Base-by-base conservation (phyloP, 1,140 invertebrate genomes). In the Paraescarpia echinospica region DNA sequence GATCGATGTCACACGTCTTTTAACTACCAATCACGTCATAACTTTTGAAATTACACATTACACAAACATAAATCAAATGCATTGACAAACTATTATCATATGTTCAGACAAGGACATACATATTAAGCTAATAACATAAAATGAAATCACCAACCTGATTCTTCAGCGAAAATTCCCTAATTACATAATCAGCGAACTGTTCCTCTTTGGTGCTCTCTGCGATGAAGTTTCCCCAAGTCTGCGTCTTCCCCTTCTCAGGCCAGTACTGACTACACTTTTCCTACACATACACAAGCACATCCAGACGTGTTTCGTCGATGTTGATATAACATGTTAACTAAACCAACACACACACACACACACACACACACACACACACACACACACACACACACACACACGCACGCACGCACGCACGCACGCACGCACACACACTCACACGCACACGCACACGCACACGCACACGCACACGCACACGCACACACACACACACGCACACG, bases 261-360 rank as follows among this genome's bases (percentile, higher is more conserved):
- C 92, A 93, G 33, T 93, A 93, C 33, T 34, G 90, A 33, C 35
- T 90, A 77, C 92, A 93, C 51, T 93, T 93, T 18, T 77, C 33
- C 92, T 93, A 90, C 9, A 89, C 33, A 91, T 0, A 6, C n/a
- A 1, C 33, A 91, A 22, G 0, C 33, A 48, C 31, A 22, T 18
- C 14, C 33, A 51, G n/a, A 14, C 33, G n/a, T 90, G 22, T 12
- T 77, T 2, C 22, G 8, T 77, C 59, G 41, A 6, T 41, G 41
- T 41, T 41, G 4, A 41, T n/a, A n/a, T n/a, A 41, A 77, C 59
- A 27, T 77, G n/a, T 77, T 31, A 77, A 77, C 27, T 77, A 77
- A 27, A 77, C 18, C 0, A 51, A 51, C 48, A 51, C 1, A 51
- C 48, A 51, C 48, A 51, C 48, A 18, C 48, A 51, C 48, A 18